Percentiles rank a stretch among this genome's conserved stretches.
These are phyloP conservation scores for Microcebus tavaratra DNA, from an alignment of 2,113 vertebrate genomes.

Conservation along the genomic window DNA sequence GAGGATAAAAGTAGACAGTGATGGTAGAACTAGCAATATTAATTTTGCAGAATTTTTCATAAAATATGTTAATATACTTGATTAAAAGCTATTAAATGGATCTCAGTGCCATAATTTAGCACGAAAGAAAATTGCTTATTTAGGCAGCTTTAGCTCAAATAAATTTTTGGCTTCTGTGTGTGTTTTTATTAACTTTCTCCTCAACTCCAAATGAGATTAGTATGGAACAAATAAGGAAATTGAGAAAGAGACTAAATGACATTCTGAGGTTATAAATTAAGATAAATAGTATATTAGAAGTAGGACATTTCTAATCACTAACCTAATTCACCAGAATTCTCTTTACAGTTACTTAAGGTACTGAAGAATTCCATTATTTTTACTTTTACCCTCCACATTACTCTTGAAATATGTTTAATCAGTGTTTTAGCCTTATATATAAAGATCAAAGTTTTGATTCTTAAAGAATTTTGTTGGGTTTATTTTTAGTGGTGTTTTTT, in stretches of 20 bases:
- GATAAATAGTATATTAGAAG: background rate
- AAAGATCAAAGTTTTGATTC: conserved; percentile 17
- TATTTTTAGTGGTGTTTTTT: background rate
- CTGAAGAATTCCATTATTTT: background rate
- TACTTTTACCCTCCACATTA: background rate
- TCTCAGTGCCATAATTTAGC: background rate
- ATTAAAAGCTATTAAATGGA: background rate
- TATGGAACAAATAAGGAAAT: background rate
- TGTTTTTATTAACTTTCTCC: background rate
- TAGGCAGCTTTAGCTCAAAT: background rate
- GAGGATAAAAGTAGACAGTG: background rate
- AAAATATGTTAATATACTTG: background rate
- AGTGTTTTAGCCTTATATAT: background rate
- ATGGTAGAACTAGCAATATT: background rate
- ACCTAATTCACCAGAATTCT: background rate
- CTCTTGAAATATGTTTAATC: background rate
- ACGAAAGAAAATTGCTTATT: background rate
- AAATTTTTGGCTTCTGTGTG: background rate
- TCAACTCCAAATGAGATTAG: background rate
- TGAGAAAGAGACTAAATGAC: background rate
- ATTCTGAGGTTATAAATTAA: background rate
- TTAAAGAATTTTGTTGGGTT: background rate
- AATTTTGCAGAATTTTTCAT: background rate
- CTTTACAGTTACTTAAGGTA: background rate
- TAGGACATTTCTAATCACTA: background rate